These are phyloP conservation scores for Microlaimidae sp. DNA, from an alignment of 2,888 invertebrate species.

Conservation along the genomic window DNA sequence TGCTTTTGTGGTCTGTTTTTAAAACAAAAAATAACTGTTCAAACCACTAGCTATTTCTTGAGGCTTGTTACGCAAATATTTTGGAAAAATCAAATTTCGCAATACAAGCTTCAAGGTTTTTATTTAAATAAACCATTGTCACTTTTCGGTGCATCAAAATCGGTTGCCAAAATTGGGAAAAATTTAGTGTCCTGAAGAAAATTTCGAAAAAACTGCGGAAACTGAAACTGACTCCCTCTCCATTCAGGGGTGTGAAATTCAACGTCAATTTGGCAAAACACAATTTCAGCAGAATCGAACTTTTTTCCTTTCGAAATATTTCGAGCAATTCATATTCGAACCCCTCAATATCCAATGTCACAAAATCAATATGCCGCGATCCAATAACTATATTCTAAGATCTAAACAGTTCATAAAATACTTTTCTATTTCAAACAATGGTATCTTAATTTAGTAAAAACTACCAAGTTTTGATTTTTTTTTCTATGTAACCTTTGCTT, in stretches of 20 bases:
- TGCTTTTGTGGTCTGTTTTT: no score
- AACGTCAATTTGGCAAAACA: neutral
- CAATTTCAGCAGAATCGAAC: neutral
- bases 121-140: no score
- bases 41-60: no score
- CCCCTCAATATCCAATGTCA: constrained; percentile 8
- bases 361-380: neutral
- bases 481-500: no score
- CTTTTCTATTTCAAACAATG: no score
- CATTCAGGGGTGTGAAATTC: neutral
- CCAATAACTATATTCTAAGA: neutral
- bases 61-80: no score
- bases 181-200: neutral
- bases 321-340: neutral
- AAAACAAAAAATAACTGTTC: no score
- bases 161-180: neutral
- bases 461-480: no score
- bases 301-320: neutral
- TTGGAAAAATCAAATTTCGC: no score
- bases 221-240: neutral
- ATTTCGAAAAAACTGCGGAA: neutral
- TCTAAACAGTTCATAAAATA: no score
- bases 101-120: no score
- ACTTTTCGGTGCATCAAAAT: neutral
- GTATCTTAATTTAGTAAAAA: no score